phyloP scores from a whole-genome alignment of 2,797 vertebrate genomes.

The Poecile montanus region DNA sequence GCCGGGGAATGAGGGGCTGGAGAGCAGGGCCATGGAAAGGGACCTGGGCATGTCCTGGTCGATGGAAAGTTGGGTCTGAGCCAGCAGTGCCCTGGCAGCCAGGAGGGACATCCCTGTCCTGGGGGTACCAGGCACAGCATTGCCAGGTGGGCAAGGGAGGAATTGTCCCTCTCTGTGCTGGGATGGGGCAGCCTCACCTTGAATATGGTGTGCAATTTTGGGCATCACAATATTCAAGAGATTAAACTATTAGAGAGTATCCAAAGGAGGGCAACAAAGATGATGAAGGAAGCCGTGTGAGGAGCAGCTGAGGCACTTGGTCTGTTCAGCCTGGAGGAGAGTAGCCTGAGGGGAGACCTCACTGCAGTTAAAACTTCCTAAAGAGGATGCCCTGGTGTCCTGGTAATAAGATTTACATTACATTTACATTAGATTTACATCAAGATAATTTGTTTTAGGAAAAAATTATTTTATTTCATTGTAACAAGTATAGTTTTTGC shows the following conservation, averaged over 20 bases:
- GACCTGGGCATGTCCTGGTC: not conserved
- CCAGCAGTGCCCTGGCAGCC: not conserved
- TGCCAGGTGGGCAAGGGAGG: rapidly evolving
- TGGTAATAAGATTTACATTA: not conserved
- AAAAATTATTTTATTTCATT: not conserved
- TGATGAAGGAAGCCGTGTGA: rapidly evolving
- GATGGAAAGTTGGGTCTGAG: rapidly evolving
- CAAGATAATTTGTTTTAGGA: not conserved
- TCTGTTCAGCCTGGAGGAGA: not conserved
- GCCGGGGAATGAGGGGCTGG: not conserved
- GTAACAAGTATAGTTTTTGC: not conserved
- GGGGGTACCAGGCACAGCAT: not conserved
- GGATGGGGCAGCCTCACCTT: rapidly evolving
- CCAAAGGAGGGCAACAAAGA: not conserved
- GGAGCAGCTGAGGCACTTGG: rapidly evolving
- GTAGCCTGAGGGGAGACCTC: not conserved
- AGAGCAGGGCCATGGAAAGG: not conserved
- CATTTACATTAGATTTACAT: not conserved
- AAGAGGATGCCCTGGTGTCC: not conserved
- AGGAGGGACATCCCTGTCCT: not conserved
- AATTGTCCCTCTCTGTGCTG: not conserved
- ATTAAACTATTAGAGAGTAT: not conserved
- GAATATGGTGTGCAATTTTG: not conserved
- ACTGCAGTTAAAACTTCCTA: not conserved
- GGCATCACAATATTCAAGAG: not conserved